Base-by-base conservation (phyloP, 2,888 invertebrate genomes). In the Acrobasis consociella region DNA sequence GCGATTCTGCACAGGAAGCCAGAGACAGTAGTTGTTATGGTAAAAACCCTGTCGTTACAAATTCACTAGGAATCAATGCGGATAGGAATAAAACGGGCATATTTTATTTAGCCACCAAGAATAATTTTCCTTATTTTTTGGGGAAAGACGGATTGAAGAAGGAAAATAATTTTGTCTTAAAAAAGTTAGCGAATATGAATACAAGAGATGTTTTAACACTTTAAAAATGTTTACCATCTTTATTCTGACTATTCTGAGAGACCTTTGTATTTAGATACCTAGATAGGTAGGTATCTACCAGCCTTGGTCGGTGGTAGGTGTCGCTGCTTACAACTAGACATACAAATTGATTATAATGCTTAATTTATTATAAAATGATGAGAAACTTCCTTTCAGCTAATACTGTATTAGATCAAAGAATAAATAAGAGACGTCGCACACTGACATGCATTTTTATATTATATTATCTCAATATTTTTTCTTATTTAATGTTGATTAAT, bases 71-170 rank as follows among this genome's bases (percentile, higher is more conserved):
- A 1, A 56, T 72, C 2, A 72, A 77, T 0, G 72, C 67, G 0
- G 72, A 82, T 64, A 74, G 58, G n/a, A 73, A 15, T 49, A 75
- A 66, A 8, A 65, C 64, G 17, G 83, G 82, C 0, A 76, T 83
- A 42, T 83, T 74, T 61, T 80, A 75, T 55, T 62, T 83, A 7
- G 64, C 74, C 0, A 78, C 80, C 0, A 62, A 49, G 7, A 65
- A 73, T 38, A 60, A 15, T 3, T 78, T 71, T 58, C 84, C 83
- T 0, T 84, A 74, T 64, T 77, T 67, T 68, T 65, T 84, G 55
- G 82, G 77, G 0, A 62, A 71, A 51, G 72, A 73, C 37, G 83
- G 83, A 1, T 16, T 82, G 5, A 69, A 69, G 51, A 72, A 66
- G 37, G 70, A 77, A n/a, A 60, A 73, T 39, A 74, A 79, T 66